phyloP scores from a whole-genome alignment of 2,113 vertebrate species.

The Lethenteron camtschaticum region DNA sequence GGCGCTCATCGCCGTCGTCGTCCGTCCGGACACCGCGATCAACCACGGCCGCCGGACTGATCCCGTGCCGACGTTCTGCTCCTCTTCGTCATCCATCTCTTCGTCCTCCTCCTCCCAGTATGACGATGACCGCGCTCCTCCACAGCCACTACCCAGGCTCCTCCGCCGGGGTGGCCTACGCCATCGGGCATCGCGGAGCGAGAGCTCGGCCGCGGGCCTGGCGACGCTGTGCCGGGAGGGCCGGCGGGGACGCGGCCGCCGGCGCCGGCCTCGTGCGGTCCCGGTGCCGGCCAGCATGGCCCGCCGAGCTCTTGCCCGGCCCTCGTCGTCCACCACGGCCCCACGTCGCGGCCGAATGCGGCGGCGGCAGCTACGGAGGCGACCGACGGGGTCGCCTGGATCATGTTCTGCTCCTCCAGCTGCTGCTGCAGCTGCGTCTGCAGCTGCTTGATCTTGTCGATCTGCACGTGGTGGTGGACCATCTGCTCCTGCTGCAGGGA shows the following conservation, averaged over 20 bases:
- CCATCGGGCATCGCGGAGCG: not conserved
- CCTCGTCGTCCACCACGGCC: too few species aligned
- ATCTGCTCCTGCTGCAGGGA: constrained; percentile 83
- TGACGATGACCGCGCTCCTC: not conserved
- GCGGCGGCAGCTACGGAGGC: too few species aligned
- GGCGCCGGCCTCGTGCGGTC: not conserved
- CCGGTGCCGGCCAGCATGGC: not conserved
- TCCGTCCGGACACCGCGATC: constrained; percentile 85
- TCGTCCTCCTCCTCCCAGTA: not conserved
- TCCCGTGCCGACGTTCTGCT: not conserved
- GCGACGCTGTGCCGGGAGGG: not conserved
- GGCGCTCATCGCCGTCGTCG: constrained; percentile 67
- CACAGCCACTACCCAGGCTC: not conserved
- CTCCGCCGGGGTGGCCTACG: not conserved
- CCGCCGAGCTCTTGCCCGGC: not conserved
- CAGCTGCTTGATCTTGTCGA: constrained; percentile 85
- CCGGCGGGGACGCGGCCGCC: not conserved
- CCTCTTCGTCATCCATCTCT: not conserved
- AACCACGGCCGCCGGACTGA: constrained; percentile 33
- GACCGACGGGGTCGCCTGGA: not conserved
- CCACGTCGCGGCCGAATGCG: too few species aligned
- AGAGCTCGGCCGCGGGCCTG: not conserved
- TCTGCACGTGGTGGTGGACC: constrained; percentile 75
- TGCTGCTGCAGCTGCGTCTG: constrained; percentile 93
- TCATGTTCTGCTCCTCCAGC: constrained; percentile 74